Evolutionary conservation across 2,797 vertebrate species (phyloP).

Genomic region (Alfaro cultratus): DNA sequence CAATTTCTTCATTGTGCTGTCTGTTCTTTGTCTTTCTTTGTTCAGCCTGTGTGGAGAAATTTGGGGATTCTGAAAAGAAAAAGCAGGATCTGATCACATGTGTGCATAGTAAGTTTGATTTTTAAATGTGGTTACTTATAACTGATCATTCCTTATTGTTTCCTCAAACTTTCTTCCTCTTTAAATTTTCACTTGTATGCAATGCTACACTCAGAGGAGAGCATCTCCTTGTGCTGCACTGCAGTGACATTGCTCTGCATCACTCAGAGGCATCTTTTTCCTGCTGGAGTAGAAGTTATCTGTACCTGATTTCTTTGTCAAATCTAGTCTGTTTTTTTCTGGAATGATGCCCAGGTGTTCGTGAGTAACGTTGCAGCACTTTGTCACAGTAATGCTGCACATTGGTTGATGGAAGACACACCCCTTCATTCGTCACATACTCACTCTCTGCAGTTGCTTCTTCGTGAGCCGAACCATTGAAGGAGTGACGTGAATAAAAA

Average conservation of each 20-base stretch:
- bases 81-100: constrained; percentile 89
- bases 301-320: neutral
- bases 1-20: constrained; percentile 10
- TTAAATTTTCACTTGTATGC: constrained; percentile 17
- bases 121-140: neutral
- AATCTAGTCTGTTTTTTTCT: constrained; percentile 11
- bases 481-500: constrained; percentile 41
- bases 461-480: constrained; percentile 30
- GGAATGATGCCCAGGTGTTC: constrained; percentile 6
- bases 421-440: constrained; percentile 66
- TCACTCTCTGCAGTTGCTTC: constrained; percentile 55
- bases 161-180: neutral
- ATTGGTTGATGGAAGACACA: constrained; percentile 63
- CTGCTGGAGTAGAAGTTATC: neutral
- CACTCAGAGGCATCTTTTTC: constrained; percentile 12
- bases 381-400: constrained; percentile 55
- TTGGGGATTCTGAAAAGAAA: constrained; percentile 84
- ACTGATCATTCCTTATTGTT: constrained; percentile 1
- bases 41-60: constrained; percentile 87
- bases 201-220: constrained; percentile 21
- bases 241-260: constrained; percentile 69
- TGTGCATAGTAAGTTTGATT: constrained; percentile 90
- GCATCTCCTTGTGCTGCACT: constrained; percentile 60
- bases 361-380: constrained; percentile 68
- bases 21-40: constrained; percentile 24